Conservation (phyloP, 1,140 invertebrate species). For the Cylas formicarius region DNA sequence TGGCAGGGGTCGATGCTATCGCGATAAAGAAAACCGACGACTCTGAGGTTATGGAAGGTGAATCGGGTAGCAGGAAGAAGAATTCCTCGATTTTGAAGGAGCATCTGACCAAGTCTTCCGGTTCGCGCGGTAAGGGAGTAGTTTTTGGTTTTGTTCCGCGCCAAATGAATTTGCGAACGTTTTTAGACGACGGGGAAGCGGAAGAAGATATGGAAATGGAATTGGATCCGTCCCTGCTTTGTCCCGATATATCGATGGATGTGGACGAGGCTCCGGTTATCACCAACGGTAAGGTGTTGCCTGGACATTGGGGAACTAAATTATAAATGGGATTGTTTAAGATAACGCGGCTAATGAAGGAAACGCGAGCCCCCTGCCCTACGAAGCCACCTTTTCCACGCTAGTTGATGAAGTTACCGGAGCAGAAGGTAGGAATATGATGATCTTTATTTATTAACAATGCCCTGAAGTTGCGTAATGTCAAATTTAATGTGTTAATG, state of each 20-base stretch:
- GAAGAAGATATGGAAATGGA: constrained; percentile 30
- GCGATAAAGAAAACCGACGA: neutral
- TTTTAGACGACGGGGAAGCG: neutral
- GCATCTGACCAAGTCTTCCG: neutral
- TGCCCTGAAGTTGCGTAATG: too few species aligned
- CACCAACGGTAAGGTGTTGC: constrained; percentile 19
- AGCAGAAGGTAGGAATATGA: constrained; percentile 26
- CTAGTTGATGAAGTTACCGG: constrained; percentile 34
- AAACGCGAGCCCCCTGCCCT: constrained; percentile 24
- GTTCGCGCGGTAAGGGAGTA: too few species aligned
- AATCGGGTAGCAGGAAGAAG: neutral
- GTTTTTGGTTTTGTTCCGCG: too few species aligned
- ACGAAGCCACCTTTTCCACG: constrained; percentile 30
- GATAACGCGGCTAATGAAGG: constrained; percentile 9
- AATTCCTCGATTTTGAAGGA: constrained; percentile 8
- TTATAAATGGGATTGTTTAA: neutral
- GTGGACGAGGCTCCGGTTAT: constrained; percentile 31
- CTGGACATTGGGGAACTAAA: neutral
- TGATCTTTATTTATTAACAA: neutral
- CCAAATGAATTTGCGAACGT: too few species aligned
- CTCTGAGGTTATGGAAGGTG: neutral
- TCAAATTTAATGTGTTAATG: too few species aligned
- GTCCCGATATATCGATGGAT: constrained; percentile 34
- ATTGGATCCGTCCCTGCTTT: constrained; percentile 32
- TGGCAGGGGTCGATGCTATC: constrained; percentile 1